Evolutionary conservation across 1,140 invertebrate genomes (phyloP), one percentile per base, ranked within the genome.

Genomic region (Agraylea sexmaculata): DNA sequence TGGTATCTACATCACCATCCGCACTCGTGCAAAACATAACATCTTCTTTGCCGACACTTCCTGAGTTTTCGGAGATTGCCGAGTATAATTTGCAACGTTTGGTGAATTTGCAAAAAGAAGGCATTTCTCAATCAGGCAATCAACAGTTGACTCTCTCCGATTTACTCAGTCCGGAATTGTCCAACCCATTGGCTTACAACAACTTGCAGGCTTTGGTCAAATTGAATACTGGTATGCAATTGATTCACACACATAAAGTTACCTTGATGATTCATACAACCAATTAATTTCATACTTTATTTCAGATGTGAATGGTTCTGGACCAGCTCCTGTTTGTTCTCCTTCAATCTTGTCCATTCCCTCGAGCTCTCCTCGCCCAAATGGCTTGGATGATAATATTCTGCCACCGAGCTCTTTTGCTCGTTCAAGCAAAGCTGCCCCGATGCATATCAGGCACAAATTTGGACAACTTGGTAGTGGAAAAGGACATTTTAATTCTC

Each of bases 401-500:
- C 60, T 68, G 32, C 58, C 57, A 1, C 57, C 61, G 2, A 61
- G 54, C 2, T 66, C 58, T 12, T 60, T 60, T 15, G 66, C 75
- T 1, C 74, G 81, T 22, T 71, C 75, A 2, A 74, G 71, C 17
- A 83, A 86, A 57, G 72, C 80, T 8, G 80, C 79, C 4, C 76
- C 82, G 2, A 87, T 89, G 83, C 81, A 87, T 56, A 85, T 82
- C 53, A 77, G 88, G 31, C 86, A 80, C 59, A 95, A 94, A 66
- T 96, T 95, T 71, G 90, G 92, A 25, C 84, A 88, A 47, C 66
- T 95, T 32, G 92, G 92, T 23, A 80, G 85, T 31, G 79, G 80
- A 19, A 89, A 89, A 57, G 83, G 86, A 7, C 90, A 95, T 60
- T 94, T 97, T 51, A 94, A 91, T 63, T 94, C 91, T 10, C 92